phyloP scores from a whole-genome alignment of 1,140 invertebrate species.

The Rhopalosiphum maidis region DNA sequence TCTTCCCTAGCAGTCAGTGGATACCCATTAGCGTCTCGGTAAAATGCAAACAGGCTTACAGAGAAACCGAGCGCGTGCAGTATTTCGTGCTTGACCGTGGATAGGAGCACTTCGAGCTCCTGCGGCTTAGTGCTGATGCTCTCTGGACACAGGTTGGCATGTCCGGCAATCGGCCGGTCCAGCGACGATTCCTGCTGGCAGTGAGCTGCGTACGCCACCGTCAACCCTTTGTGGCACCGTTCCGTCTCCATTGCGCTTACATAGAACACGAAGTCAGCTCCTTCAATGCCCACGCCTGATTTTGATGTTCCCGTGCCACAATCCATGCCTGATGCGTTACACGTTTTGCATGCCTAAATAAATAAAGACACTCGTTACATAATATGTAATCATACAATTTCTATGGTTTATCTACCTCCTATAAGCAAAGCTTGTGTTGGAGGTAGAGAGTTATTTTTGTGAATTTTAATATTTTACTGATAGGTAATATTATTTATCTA shows the following conservation, averaged over 20 bases:
- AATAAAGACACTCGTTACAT: neutral
- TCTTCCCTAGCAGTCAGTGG: conserved; percentile 83
- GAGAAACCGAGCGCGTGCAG: conserved; percentile 96
- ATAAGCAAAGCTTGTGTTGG: neutral
- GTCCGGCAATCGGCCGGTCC: conserved; percentile 96
- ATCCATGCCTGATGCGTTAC: conserved; percentile 82
- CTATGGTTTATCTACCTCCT: neutral
- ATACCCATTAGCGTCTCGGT: conserved; percentile 82
- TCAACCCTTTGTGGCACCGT: conserved; percentile 86
- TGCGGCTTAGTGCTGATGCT: conserved; percentile 92
- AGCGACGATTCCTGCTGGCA: conserved; percentile 94
- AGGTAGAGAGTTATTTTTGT: neutral
- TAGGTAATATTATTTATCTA: neutral
- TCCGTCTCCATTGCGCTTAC: conserved; percentile 93
- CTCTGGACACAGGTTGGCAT: conserved; percentile 97
- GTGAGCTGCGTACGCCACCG: conserved; percentile 97
- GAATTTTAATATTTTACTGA: neutral
- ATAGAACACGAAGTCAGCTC: conserved; percentile 96
- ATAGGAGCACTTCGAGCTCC: conserved; percentile 90
- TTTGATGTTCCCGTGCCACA: conserved; percentile 69
- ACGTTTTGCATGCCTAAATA: conserved; percentile 80
- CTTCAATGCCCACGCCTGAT: conserved; percentile 73
- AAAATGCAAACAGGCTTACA: conserved; percentile 93
- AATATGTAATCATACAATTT: neutral
- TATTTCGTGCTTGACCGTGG: conserved; percentile 99